phyloP scores from a whole-genome alignment of 2,888 invertebrate species.

The Phaedon cochleariae region DNA sequence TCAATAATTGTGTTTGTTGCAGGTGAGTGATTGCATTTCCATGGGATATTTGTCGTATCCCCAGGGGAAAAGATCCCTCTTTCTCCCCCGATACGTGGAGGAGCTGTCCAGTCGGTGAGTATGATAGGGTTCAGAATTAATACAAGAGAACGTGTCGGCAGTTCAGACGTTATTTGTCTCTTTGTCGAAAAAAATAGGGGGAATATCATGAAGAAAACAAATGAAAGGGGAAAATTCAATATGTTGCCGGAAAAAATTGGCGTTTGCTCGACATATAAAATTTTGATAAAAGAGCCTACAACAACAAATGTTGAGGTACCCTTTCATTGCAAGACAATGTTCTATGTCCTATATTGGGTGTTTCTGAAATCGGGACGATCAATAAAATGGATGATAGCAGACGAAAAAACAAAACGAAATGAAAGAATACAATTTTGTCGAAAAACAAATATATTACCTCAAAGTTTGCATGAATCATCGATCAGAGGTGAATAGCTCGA shows the following conservation, averaged over 20 bases:
- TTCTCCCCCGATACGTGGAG: not conserved
- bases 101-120: conserved; percentile 5
- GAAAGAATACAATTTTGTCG: too few relatives aligned
- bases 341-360: too few relatives aligned
- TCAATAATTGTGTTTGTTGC: conserved; percentile 28
- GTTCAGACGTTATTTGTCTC: not conserved
- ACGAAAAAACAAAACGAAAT: too few relatives aligned
- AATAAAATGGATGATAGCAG: too few relatives aligned
- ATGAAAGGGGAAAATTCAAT: not conserved
- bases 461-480: too few relatives aligned
- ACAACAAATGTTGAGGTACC: too few relatives aligned
- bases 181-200: not conserved
- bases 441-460: too few relatives aligned
- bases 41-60: conserved; percentile 24
- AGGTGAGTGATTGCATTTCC: conserved; percentile 33
- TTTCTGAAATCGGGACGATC: too few relatives aligned
- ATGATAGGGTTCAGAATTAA: not conserved
- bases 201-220: not conserved
- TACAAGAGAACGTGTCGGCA: not conserved
- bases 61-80: not conserved
- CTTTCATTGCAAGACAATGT: too few relatives aligned
- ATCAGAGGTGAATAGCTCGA: too few relatives aligned
- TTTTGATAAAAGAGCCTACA: too few relatives aligned
- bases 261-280: too few relatives aligned
- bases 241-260: not conserved